phyloP scores from a whole-genome alignment of 2,888 invertebrate genomes.

The Cheiracanthium punctorium region DNA sequence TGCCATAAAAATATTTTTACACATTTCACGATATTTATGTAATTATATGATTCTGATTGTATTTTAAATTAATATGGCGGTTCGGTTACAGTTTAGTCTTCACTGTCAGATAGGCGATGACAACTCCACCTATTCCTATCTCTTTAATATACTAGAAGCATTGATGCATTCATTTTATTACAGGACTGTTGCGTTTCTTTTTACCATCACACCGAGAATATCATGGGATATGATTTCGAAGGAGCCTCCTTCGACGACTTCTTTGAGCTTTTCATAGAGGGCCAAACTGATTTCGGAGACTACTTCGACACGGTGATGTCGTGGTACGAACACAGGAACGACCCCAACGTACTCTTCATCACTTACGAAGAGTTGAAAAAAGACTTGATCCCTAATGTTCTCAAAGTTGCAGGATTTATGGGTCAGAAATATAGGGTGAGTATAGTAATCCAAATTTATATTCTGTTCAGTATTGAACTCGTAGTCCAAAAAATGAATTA shows the following conservation, averaged over 20 bases:
- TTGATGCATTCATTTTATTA: not conserved
- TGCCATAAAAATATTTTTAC: no score
- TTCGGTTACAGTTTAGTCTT: no score
- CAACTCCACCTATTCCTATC: no score
- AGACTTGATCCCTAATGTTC: conserved; percentile 64
- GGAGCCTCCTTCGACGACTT: conserved; percentile 74
- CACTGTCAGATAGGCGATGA: no score
- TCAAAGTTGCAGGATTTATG: conserved; percentile 71
- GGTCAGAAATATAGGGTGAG: conserved; percentile 31
- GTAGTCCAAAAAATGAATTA: no score
- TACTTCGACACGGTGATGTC: conserved; percentile 62
- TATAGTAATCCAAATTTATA: no score
- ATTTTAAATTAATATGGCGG: no score
- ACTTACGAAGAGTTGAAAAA: conserved; percentile 76
- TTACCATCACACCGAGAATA: conserved; percentile 74
- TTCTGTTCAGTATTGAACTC: no score
- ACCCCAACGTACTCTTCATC: conserved; percentile 75
- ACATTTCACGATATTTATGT: no score
- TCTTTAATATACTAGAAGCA: no score
- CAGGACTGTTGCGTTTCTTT: conserved; percentile 77
- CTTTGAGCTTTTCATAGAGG: conserved; percentile 75
- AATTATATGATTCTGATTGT: no score
- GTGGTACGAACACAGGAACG: conserved; percentile 69
- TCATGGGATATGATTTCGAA: not conserved
- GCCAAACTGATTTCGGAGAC: conserved; percentile 73